These are phyloP conservation scores for Sminthurinus aureus DNA, from an alignment of 2,888 invertebrate species.

Conservation along the genomic window DNA sequence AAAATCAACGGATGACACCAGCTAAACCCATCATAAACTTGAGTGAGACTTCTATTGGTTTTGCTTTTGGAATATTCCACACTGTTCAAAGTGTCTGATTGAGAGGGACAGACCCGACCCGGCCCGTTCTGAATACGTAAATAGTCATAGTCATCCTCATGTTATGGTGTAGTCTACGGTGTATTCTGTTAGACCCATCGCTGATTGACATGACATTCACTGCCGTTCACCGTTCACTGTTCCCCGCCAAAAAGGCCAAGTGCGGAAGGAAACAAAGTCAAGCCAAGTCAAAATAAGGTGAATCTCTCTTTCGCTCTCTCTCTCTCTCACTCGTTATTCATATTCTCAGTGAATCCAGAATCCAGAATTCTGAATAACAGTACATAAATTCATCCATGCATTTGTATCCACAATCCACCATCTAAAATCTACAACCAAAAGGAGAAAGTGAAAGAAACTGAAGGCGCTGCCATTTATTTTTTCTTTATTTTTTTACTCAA, in stretches of 20 bases:
- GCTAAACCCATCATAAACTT: conserved; percentile 50
- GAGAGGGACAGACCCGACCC: conserved; percentile 32
- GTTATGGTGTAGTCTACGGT: too few relatives aligned
- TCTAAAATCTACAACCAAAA: too few relatives aligned
- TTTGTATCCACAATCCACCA: too few relatives aligned
- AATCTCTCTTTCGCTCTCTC: conserved; percentile 5
- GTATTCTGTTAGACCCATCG: not conserved
- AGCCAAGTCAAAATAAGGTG: conserved; percentile 13
- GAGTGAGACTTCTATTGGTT: conserved; percentile 28
- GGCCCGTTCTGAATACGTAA: conserved; percentile 48
- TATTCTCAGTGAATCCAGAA: too few relatives aligned
- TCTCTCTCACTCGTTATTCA: not conserved
- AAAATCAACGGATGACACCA: conserved; percentile 60
- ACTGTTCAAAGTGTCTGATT: conserved; percentile 37
- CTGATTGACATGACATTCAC: conserved; percentile 42
- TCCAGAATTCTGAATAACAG: too few relatives aligned
- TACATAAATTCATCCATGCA: too few relatives aligned
- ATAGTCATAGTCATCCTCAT: conserved; percentile 38
- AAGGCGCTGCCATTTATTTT: too few relatives aligned
- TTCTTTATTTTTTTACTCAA: too few relatives aligned
- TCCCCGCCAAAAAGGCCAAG: conserved; percentile 7
- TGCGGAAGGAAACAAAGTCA: not conserved
- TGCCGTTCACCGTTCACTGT: too few relatives aligned
- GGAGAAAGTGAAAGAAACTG: too few relatives aligned
- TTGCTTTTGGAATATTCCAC: conserved; percentile 47